Conservation (phyloP, 2,113 vertebrate species). For the Chlamydotis undulata region DNA sequence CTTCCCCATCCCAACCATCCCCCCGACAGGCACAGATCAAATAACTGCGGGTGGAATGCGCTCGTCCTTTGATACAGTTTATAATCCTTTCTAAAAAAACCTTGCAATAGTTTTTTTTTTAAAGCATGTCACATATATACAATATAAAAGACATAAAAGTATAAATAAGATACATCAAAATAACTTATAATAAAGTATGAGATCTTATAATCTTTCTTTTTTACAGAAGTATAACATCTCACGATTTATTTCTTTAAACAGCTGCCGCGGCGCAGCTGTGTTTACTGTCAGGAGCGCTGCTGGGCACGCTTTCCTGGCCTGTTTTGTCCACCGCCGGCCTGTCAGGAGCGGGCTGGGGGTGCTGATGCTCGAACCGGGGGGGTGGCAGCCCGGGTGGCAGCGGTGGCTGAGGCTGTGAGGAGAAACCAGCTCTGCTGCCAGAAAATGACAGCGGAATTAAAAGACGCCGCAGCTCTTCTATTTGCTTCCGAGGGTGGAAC, state of each 20-base stretch:
- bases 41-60: not conserved
- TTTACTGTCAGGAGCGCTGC: not conserved
- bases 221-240: not conserved
- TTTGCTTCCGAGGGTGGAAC: not conserved
- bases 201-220: not conserved
- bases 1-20: rapidly evolving
- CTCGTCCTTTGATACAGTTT: not conserved
- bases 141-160: not conserved
- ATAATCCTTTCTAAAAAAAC: not conserved
- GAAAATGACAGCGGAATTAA: not conserved
- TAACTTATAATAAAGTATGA: too few relatives aligned
- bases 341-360: rapidly evolving
- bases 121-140: too few relatives aligned
- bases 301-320: not conserved
- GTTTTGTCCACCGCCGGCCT: not conserved
- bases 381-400: not conserved
- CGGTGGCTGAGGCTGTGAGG: too few relatives aligned
- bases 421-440: not conserved
- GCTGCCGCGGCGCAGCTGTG: not conserved
- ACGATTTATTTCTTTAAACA: too few relatives aligned
- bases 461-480: not conserved
- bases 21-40: rapidly evolving
- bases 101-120: not conserved
- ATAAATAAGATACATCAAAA: too few relatives aligned
- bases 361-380: not conserved